Evolutionary conservation across 2,797 vertebrate genomes (phyloP).

Genomic region (Podargus strigoides): DNA sequence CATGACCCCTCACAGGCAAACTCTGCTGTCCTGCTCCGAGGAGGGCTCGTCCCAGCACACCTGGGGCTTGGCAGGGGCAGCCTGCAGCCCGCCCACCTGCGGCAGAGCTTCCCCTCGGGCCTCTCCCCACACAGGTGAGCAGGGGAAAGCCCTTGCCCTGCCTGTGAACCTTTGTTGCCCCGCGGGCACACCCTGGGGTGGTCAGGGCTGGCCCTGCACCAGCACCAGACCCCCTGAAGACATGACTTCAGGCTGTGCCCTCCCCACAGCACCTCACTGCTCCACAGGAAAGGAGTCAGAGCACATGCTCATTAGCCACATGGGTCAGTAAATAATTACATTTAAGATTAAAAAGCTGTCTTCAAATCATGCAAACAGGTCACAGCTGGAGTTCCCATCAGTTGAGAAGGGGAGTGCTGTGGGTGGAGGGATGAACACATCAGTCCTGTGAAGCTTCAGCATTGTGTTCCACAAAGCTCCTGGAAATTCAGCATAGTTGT

Average conservation of each 20-base stretch:
- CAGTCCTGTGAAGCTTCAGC: rapidly evolving
- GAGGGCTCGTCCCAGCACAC: rapidly evolving
- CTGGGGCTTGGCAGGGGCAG: rapidly evolving
- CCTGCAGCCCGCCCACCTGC: rapidly evolving
- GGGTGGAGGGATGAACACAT: background rate
- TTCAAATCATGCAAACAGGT: background rate
- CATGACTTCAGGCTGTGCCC: background rate
- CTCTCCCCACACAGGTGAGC: background rate
- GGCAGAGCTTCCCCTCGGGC: background rate
- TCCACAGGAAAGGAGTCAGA: background rate
- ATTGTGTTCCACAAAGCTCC: background rate
- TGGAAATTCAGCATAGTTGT: background rate
- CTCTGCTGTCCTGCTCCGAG: background rate
- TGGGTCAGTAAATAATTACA: background rate
- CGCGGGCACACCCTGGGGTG: background rate
- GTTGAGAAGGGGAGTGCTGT: rapidly evolving
- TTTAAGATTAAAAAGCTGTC: background rate
- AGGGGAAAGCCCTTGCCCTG: background rate
- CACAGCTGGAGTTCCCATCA: background rate
- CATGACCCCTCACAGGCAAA: rapidly evolving
- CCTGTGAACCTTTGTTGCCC: rapidly evolving
- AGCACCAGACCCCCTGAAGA: too few relatives aligned
- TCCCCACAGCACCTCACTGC: rapidly evolving
- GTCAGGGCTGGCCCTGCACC: background rate
- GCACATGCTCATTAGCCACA: rapidly evolving